phyloP scores from a whole-genome alignment of 2,888 invertebrate species.

The Drosophila villosipedis region DNA sequence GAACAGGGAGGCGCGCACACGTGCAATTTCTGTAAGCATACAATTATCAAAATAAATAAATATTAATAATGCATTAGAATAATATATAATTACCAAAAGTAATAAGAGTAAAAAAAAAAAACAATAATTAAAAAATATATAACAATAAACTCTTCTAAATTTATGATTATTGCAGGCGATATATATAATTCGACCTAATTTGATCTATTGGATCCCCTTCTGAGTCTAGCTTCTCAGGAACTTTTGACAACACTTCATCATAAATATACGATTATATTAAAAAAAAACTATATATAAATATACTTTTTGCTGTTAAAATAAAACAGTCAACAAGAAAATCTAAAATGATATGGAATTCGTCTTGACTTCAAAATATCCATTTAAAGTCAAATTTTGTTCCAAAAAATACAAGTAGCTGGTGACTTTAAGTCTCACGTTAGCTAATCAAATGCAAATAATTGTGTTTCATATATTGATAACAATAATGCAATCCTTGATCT shows the following conservation, averaged over 20 bases:
- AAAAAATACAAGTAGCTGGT: no score
- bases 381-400: neutral
- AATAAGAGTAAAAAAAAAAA: neutral
- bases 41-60: constrained; percentile 9
- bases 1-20: constrained; percentile 98
- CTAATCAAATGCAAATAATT: neutral
- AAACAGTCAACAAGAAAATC: neutral
- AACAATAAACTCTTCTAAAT: neutral
- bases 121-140: neutral
- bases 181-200: neutral
- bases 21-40: constrained; percentile 96
- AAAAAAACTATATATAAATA: neutral
- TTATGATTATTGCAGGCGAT: neutral
- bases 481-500: neutral
- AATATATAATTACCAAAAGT: neutral
- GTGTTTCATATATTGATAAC: neutral
- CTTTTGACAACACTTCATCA: neutral
- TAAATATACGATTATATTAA: neutral
- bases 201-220: neutral
- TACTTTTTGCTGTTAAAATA: neutral
- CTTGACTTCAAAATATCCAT: neutral
- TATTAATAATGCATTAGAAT: neutral
- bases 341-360: neutral
- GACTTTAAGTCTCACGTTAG: neutral
- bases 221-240: neutral